phyloP scores from a whole-genome alignment of 2,888 invertebrate genomes.

The Thereva nobilitata region DNA sequence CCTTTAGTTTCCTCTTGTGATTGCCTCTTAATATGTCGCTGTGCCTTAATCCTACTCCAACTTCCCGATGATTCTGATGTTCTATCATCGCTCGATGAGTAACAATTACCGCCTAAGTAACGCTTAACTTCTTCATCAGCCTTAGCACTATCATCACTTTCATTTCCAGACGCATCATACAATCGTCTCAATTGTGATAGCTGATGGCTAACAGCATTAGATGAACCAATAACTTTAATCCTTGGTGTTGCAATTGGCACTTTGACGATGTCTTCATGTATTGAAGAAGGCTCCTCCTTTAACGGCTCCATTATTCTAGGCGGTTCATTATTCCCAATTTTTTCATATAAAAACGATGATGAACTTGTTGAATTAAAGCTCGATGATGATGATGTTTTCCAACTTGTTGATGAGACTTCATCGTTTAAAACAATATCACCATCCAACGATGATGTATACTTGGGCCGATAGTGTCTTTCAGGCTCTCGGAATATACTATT shows the following conservation, averaged over 20 bases:
- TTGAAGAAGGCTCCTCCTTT: background rate
- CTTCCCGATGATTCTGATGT: conserved; percentile 61
- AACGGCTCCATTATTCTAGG: conserved; percentile 6
- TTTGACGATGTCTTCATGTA: conserved; percentile 15
- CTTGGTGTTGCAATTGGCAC: conserved; percentile 53
- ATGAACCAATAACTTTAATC: conserved; percentile 52
- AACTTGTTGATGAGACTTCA: conserved; percentile 37
- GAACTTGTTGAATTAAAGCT: conserved; percentile 21
- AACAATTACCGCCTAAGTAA: conserved; percentile 46
- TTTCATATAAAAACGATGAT: conserved; percentile 18
- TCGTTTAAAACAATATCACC: conserved; percentile 42
- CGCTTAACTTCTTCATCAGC: conserved; percentile 66
- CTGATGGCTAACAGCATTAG: conserved; percentile 54
- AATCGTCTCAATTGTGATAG: conserved; percentile 53
- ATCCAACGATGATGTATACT: conserved; percentile 43
- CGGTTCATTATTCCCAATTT: background rate
- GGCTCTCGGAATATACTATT: conserved; percentile 37
- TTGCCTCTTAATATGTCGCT: conserved; percentile 52
- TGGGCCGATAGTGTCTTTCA: conserved; percentile 32
- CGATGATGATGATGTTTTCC: conserved; percentile 41
- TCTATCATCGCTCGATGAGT: conserved; percentile 39
- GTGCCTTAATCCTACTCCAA: conserved; percentile 64
- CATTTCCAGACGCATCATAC: conserved; percentile 57
- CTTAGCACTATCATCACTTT: conserved; percentile 60
- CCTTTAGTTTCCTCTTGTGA: conserved; percentile 16